Percentiles rank a stretch among this genome's conserved stretches.
phyloP scores from a whole-genome alignment of 2,888 invertebrate species.

The Ctenicera cuprea region DNA sequence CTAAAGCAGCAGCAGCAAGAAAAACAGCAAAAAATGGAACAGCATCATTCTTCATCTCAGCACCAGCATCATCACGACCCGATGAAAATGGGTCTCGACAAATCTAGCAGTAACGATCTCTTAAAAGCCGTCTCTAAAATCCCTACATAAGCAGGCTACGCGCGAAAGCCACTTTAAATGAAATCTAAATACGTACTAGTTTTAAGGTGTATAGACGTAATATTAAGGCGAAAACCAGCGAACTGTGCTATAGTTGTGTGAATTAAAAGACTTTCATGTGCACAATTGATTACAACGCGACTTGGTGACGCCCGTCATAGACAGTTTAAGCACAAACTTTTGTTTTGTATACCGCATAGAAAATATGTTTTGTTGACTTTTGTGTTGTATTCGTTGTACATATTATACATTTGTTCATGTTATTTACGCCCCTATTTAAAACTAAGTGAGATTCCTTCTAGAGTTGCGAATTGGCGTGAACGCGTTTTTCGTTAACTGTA shows the following conservation, averaged over 20 bases:
- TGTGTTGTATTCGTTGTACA: constrained; percentile 68
- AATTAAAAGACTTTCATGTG: constrained; percentile 33
- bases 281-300: constrained; percentile 27
- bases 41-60: constrained; percentile 76
- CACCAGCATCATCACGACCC: constrained; percentile 84
- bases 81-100: constrained; percentile 84
- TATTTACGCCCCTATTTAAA: constrained; percentile 56
- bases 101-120: constrained; percentile 81
- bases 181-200: constrained; percentile 64
- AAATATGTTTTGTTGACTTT: constrained; percentile 56
- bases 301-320: constrained; percentile 38
- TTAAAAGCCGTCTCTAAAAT: constrained; percentile 86
- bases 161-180: constrained; percentile 47
- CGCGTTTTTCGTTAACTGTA: constrained; percentile 39
- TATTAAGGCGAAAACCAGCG: constrained; percentile 42
- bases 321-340: constrained; percentile 52
- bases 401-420: constrained; percentile 69
- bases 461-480: constrained; percentile 47
- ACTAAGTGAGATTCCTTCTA: constrained; percentile 52
- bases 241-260: constrained; percentile 48
- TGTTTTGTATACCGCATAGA: constrained; percentile 55
- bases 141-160: constrained; percentile 79
- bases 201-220: constrained; percentile 59
- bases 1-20: constrained; percentile 93
- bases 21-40: constrained; percentile 83